Conservation (phyloP, 1,140 invertebrate species). For the Conus ventricosus region DNA sequence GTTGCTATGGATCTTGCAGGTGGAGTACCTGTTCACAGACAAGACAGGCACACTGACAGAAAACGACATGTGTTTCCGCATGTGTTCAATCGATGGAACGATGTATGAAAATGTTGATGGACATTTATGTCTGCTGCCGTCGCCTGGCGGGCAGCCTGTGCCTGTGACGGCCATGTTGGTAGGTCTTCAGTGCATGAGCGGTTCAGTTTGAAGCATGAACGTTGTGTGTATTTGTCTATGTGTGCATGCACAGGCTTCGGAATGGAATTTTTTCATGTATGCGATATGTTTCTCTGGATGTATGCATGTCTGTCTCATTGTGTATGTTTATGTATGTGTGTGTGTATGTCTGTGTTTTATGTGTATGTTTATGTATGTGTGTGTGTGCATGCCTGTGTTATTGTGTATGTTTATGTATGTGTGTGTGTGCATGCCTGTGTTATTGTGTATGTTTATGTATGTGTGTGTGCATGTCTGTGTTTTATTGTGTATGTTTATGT, state of each 20-base stretch:
- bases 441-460: no score
- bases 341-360: no score
- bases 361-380: no score
- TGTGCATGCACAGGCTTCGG: not conserved
- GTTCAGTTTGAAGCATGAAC: not conserved
- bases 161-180: not conserved
- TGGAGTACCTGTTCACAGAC: conserved; percentile 82
- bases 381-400: no score
- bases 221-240: not conserved
- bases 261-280: not conserved
- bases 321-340: no score
- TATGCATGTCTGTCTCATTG: no score
- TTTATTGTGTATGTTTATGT: no score
- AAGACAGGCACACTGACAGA: conserved; percentile 87
- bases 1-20: conserved; percentile 61
- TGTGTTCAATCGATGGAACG: conserved; percentile 78
- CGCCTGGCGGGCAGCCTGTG: conserved; percentile 37
- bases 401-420: no score
- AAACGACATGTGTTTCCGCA: conserved; percentile 82
- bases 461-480: no score
- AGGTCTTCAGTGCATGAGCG: not conserved
- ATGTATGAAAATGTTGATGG: conserved; percentile 68
- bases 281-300: no score
- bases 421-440: no score
- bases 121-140: conserved; percentile 47